These are phyloP conservation scores for Sarcophaga variegata DNA, from an alignment of 2,888 invertebrate species.

Conservation along the genomic window DNA sequence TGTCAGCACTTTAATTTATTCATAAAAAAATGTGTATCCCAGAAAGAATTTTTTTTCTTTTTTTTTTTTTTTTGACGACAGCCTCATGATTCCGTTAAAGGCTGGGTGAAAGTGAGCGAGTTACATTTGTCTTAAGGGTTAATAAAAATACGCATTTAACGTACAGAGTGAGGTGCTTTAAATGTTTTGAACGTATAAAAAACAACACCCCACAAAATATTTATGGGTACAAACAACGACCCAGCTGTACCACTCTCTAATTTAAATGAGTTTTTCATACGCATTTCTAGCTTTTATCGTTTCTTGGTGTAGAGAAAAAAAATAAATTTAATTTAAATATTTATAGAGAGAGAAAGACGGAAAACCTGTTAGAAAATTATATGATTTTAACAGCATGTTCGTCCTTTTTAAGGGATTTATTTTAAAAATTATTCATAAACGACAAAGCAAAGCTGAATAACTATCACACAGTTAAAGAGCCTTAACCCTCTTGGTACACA, in stretches of 20 bases:
- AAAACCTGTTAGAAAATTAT: too few species aligned
- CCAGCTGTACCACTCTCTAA: slow-evolving; percentile 64
- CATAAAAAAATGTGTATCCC: slow-evolving; percentile 66
- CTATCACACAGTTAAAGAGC: too few species aligned
- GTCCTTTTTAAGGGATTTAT: too few species aligned
- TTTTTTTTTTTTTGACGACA: slow-evolving; percentile 16
- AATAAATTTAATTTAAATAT: slow-evolving; percentile 31
- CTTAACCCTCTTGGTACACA: too few species aligned
- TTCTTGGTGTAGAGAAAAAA: slow-evolving; percentile 21
- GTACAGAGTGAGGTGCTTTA: slow-evolving; percentile 47
- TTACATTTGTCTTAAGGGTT: slow-evolving; percentile 64
- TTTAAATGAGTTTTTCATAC: slow-evolving; percentile 55
- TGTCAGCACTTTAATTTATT: slow-evolving; percentile 68
- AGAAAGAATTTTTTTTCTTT: slow-evolving; percentile 40
- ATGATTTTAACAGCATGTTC: too few species aligned
- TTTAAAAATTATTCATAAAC: too few species aligned
- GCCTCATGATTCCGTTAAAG: slow-evolving; percentile 34
- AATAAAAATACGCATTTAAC: slow-evolving; percentile 10
- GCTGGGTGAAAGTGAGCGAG: slow-evolving; percentile 31
- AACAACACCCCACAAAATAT: slow-evolving; percentile 64
- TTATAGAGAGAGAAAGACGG: not conserved
- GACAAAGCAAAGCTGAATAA: too few species aligned
- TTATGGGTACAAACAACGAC: not conserved
- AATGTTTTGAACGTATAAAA: slow-evolving; percentile 27
- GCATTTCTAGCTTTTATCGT: not conserved